phyloP scores from a whole-genome alignment of 2,888 invertebrate species.

The Himalopsyche anomala region DNA sequence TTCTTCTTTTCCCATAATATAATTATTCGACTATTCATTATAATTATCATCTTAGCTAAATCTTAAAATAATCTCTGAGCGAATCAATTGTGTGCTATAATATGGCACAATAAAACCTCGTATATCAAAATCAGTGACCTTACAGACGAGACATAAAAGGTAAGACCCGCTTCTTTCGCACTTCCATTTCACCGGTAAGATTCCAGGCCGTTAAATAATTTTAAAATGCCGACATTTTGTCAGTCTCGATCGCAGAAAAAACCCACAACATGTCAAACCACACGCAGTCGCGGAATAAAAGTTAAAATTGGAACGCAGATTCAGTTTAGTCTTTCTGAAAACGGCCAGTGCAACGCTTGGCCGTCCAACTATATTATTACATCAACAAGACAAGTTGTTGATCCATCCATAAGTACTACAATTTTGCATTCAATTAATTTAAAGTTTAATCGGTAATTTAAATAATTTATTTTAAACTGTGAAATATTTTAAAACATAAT shows the following conservation, averaged over 20 bases:
- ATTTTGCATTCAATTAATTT: not conserved
- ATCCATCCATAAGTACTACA: constrained; percentile 7
- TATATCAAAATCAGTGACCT: constrained; percentile 22
- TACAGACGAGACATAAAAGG: constrained; percentile 22
- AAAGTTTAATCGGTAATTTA: constrained; percentile 5
- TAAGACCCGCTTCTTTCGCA: constrained; percentile 34
- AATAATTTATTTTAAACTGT: too few relatives aligned
- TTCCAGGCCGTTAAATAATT: constrained; percentile 17
- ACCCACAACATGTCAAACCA: constrained; percentile 13
- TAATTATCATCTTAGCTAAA: too few relatives aligned
- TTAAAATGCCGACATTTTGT: constrained; percentile 38
- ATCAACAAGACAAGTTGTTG: constrained; percentile 17
- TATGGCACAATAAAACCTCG: not conserved
- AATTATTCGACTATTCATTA: too few relatives aligned
- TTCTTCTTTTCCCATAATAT: too few relatives aligned
- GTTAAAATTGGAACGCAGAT: constrained; percentile 42
- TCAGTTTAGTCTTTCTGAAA: constrained; percentile 39
- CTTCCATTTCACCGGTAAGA: not conserved
- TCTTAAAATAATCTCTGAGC: not conserved
- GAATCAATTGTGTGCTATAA: not conserved
- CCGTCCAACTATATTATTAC: constrained; percentile 26
- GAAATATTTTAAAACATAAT: too few relatives aligned
- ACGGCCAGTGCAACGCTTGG: constrained; percentile 36
- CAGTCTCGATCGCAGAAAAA: constrained; percentile 35
- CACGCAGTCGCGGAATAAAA: constrained; percentile 39